phyloP scores from a whole-genome alignment of 2,888 invertebrate genomes.

The Macrosiphum euphorbiae region DNA sequence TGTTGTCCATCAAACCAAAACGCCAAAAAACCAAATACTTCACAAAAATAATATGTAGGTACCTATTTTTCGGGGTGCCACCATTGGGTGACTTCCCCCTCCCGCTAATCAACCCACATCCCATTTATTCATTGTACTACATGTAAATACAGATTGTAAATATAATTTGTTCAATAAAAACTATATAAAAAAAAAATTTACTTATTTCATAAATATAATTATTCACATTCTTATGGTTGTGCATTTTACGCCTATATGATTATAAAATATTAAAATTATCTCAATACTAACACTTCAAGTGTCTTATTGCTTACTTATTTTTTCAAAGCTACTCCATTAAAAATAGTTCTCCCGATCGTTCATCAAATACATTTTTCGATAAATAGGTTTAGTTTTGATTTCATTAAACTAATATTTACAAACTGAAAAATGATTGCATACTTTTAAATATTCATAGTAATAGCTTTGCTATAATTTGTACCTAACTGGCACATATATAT shows the following conservation, averaged over 20 bases:
- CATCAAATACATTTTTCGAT: neutral
- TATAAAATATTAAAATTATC: neutral
- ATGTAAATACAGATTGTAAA: too few species aligned
- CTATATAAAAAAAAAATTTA: too few species aligned
- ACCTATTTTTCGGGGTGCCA: too few species aligned
- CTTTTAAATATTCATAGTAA: neutral
- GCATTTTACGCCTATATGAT: neutral
- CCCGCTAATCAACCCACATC: too few species aligned
- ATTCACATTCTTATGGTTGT: neutral
- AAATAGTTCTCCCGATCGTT: neutral
- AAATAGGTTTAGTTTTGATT: neutral
- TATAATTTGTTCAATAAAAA: too few species aligned
- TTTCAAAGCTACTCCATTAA: neutral
- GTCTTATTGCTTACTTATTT: neutral
- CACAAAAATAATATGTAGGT: neutral
- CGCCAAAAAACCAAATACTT: neutral
- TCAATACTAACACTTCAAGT: neutral
- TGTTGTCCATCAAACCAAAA: neutral
- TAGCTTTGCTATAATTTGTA: neutral
- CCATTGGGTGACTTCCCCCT: too few species aligned
- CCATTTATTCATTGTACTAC: too few species aligned
- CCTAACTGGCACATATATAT: neutral
- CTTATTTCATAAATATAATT: neutral
- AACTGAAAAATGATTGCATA: neutral
- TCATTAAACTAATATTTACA: neutral